Conservation (phyloP, 2,888 invertebrate species). For the Andrena fulva region DNA sequence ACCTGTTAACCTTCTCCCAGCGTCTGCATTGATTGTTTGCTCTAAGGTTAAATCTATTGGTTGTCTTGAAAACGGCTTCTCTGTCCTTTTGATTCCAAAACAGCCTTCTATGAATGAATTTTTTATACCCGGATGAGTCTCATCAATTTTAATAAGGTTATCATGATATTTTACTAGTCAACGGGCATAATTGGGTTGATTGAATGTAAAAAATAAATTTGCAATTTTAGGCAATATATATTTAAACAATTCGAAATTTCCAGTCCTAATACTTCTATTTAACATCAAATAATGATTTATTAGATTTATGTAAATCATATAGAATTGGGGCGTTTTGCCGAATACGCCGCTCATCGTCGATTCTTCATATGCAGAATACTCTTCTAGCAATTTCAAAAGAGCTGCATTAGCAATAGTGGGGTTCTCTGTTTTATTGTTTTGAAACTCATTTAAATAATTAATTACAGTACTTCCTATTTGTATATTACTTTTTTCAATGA, state of each 20-base stretch:
- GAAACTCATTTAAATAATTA: conserved; percentile 3
- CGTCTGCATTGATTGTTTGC: conserved; percentile 69
- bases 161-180: conserved; percentile 11
- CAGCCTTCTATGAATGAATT: conserved; percentile 10
- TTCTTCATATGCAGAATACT: background rate
- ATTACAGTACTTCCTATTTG: background rate
- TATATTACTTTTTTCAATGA: too few relatives aligned
- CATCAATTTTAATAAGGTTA: conserved; percentile 5
- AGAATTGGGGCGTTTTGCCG: background rate
- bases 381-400: conserved; percentile 62
- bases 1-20: conserved; percentile 61
- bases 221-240: conserved; percentile 45
- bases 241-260: conserved; percentile 33
- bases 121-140: conserved; percentile 16
- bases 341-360: background rate
- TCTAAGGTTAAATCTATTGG: conserved; percentile 67
- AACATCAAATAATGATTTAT: background rate
- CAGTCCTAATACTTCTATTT: conserved; percentile 2
- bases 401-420: conserved; percentile 66
- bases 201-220: conserved; percentile 27
- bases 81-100: conserved; percentile 24
- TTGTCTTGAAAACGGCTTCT: conserved; percentile 6
- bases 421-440: background rate
- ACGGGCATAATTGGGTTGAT: conserved; percentile 23
- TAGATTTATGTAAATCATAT: conserved; percentile 4